Conservation (phyloP, 2,113 vertebrate species). For the Microcebus murinus region DNA sequence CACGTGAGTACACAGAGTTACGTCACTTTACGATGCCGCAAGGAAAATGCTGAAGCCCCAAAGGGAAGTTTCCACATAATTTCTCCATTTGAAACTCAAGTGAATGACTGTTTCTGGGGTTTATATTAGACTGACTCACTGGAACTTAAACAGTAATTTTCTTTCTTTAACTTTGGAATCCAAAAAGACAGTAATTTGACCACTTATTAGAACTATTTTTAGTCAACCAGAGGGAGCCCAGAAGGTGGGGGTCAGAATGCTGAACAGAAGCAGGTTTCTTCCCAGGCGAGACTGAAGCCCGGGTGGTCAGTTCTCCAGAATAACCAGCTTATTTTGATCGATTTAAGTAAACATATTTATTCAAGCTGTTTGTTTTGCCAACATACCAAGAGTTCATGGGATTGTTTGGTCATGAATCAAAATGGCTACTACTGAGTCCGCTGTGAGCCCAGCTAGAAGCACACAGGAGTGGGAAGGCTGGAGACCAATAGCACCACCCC, state of each 20-base stretch:
- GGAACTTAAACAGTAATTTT: conserved; percentile 17
- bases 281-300: neutral
- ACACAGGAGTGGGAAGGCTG: neutral
- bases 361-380: neutral
- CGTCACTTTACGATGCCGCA: neutral
- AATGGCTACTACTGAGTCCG: neutral
- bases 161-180: conserved; percentile 42
- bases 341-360: neutral
- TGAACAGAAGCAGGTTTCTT: neutral
- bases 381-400: neutral
- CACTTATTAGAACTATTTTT: conserved; percentile 58
- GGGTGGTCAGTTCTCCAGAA: neutral
- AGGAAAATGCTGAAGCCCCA: neutral
- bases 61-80: conserved; percentile 36
- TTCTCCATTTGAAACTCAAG: conserved; percentile 42
- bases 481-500: neutral
- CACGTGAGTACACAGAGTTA: neutral
- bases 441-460: neutral
- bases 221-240: conserved; percentile 3
- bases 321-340: neutral
- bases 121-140: conserved; percentile 32
- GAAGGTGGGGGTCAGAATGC: neutral
- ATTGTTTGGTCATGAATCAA: neutral
- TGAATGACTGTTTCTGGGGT: neutral
- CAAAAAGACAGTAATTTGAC: neutral